Conservation (phyloP, 2,113 vertebrate genomes). For the Semicossyphus pulcher region DNA sequence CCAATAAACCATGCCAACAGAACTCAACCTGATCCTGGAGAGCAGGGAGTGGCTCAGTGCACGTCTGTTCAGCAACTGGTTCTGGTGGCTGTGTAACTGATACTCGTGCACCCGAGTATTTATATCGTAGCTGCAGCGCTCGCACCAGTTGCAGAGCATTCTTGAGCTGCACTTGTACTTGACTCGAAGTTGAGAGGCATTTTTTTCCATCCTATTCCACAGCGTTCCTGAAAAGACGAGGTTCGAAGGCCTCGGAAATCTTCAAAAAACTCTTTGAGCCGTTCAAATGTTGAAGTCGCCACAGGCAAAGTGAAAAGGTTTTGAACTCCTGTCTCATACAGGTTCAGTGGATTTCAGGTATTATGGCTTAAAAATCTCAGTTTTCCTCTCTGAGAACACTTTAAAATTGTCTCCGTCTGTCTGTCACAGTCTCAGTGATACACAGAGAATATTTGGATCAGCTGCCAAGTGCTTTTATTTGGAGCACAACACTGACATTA, state of each 20-base stretch:
- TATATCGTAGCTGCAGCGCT: slow-evolving; percentile 41
- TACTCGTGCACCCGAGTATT: slow-evolving; percentile 57
- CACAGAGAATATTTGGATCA: slow-evolving; percentile 33
- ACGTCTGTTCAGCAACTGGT: slow-evolving; percentile 66
- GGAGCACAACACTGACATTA: slow-evolving; percentile 35
- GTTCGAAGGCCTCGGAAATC: slow-evolving; percentile 10
- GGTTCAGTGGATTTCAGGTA: slow-evolving; percentile 30
- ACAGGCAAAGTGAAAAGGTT: slow-evolving; percentile 29
- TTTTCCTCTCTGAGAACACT: slow-evolving; percentile 20
- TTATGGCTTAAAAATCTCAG: slow-evolving; percentile 7
- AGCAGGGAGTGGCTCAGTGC: slow-evolving; percentile 48
- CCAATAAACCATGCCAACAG: slow-evolving; percentile 11
- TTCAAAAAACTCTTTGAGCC: background rate
- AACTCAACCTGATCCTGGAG: slow-evolving; percentile 32
- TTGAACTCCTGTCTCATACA: slow-evolving; percentile 5
- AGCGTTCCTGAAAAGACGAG: slow-evolving; percentile 16
- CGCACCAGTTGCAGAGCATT: slow-evolving; percentile 34
- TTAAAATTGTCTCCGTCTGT: slow-evolving; percentile 8
- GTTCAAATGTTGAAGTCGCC: slow-evolving; percentile 27
- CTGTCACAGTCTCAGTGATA: slow-evolving; percentile 13
- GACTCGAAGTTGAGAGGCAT: background rate
- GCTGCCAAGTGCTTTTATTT: slow-evolving; percentile 43
- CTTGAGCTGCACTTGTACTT: slow-evolving; percentile 47
- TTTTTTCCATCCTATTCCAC: background rate
- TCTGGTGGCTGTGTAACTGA: slow-evolving; percentile 53